Conservation (phyloP, 2,113 vertebrate species). For the Ailuropoda melanoleuca region DNA sequence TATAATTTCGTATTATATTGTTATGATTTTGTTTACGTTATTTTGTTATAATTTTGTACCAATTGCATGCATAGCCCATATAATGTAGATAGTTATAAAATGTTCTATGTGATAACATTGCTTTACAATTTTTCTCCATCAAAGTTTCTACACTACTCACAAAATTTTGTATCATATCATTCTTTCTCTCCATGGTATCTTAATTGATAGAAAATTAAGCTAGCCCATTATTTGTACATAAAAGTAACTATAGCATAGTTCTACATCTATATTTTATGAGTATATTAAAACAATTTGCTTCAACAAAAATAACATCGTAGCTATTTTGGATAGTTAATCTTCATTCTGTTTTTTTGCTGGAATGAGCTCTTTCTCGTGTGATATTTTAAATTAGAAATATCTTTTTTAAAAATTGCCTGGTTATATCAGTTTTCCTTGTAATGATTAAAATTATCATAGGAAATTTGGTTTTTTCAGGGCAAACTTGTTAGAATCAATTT, state of each 20-base stretch:
- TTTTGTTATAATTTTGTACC: neutral
- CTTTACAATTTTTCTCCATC: neutral
- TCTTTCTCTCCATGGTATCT: neutral
- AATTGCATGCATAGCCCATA: neutral
- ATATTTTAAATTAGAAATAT: constrained; percentile 11
- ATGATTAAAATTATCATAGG: neutral
- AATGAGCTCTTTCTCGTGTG: neutral
- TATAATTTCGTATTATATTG: neutral
- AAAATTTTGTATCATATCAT: neutral
- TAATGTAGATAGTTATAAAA: neutral
- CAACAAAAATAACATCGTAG: constrained; percentile 1
- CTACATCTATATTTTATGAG: neutral
- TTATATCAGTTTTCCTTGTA: neutral
- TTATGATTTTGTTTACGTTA: neutral
- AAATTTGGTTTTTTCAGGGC: neutral
- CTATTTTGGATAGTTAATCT: neutral
- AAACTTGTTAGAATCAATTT: constrained; percentile 6
- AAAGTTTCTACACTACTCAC: neutral
- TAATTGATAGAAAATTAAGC: neutral
- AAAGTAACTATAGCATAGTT: neutral
- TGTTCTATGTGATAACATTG: neutral
- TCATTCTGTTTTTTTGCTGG: neutral
- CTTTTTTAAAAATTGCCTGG: neutral
- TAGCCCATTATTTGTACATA: neutral
- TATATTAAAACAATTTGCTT: constrained; percentile 22